Conservation (phyloP, 1,140 invertebrate species). For the Spodoptera litura region DNA sequence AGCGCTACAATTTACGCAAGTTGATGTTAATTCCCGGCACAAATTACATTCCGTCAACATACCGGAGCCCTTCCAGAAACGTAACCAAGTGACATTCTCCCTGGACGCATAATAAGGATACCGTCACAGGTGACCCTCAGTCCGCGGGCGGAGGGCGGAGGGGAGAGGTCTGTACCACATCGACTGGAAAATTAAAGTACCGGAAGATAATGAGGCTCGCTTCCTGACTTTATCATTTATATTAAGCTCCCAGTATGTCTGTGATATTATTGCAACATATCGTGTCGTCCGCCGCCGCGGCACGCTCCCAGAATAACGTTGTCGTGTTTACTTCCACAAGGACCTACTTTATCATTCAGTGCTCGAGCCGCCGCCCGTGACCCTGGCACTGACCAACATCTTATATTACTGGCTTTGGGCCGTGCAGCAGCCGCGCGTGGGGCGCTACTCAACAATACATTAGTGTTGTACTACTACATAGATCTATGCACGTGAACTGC, state of each 20-base stretch:
- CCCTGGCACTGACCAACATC: not conserved
- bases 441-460: no score
- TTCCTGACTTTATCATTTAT: conserved; percentile 14
- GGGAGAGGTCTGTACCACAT: not conserved
- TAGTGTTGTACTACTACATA: no score
- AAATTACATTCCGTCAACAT: not conserved
- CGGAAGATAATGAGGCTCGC: conserved; percentile 25
- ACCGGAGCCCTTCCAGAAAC: not conserved
- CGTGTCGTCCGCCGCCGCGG: no score
- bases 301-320: no score
- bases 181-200: conserved; percentile 36
- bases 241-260: not conserved
- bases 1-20: no score
- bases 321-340: no score
- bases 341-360: no score
- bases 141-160: not conserved
- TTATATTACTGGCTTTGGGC: no score
- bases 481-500: no score
- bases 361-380: not conserved
- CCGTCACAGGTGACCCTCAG: conserved; percentile 12
- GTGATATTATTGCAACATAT: conserved; percentile 8
- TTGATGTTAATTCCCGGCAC: not conserved
- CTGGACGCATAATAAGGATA: conserved; percentile 22
- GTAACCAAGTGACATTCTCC: conserved; percentile 9
- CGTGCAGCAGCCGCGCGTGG: no score